Conservation (phyloP, 2,113 vertebrate species). For the Pterophyllum scalare region DNA sequence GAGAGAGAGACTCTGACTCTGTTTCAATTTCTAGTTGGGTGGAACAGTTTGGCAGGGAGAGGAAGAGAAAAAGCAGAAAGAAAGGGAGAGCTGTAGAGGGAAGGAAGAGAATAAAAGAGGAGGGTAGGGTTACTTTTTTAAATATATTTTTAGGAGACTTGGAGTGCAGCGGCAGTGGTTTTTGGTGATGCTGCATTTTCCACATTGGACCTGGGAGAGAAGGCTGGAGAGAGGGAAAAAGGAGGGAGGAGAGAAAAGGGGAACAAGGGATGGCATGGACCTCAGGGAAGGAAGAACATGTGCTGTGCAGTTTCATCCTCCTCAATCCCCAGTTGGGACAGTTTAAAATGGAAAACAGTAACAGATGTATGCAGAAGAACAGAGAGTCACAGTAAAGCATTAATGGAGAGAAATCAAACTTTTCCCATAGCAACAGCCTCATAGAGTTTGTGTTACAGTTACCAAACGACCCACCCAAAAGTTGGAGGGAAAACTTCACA, state of each 20-base stretch:
- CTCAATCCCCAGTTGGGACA: slow-evolving; percentile 23
- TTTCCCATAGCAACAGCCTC: background rate
- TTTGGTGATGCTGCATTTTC: slow-evolving; percentile 83
- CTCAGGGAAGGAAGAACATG: slow-evolving; percentile 56
- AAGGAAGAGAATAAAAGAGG: slow-evolving; percentile 52
- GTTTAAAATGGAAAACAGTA: slow-evolving; percentile 38
- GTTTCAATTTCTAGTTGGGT: slow-evolving; percentile 51
- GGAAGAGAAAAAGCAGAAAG: slow-evolving; percentile 7
- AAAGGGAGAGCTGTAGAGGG: slow-evolving; percentile 35
- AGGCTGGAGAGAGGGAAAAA: background rate
- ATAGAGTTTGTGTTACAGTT: background rate
- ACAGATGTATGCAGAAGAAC: slow-evolving; percentile 17
- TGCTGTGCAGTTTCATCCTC: slow-evolving; percentile 46
- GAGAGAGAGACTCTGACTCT: background rate
- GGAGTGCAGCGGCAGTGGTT: slow-evolving; percentile 71
- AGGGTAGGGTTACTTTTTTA: slow-evolving; percentile 66
- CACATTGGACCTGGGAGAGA: slow-evolving; percentile 72
- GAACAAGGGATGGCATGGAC: slow-evolving; percentile 62
- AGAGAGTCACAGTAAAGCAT: background rate
- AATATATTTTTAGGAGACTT: slow-evolving; percentile 79
- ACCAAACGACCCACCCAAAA: background rate
- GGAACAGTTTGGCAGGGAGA: slow-evolving; percentile 58
- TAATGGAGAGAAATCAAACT: background rate
- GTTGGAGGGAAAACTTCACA: background rate
- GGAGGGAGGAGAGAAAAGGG: background rate